Evolutionary conservation across 2,888 invertebrate species (phyloP).

Genomic region (Caenorhabditis sp.): DNA sequence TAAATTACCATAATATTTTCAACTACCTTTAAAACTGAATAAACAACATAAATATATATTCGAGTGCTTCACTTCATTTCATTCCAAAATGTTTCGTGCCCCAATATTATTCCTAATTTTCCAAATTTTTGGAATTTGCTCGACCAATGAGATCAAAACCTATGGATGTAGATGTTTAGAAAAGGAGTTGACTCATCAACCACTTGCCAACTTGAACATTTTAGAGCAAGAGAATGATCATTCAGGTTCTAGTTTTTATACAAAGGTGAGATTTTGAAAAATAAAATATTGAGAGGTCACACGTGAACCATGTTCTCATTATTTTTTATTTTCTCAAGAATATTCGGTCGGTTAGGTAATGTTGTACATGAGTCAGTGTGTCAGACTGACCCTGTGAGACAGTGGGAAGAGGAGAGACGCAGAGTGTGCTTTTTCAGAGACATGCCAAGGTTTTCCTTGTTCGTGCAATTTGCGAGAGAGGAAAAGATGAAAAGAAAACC

Average conservation of each 20-base stretch:
- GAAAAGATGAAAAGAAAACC: no score
- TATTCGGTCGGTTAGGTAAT: no score
- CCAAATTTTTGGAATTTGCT: not conserved
- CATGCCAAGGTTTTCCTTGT: no score
- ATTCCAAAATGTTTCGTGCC: not conserved
- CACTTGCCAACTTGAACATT: not conserved
- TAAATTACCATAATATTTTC: not conserved
- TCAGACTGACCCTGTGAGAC: no score
- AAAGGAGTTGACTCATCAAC: constrained; percentile 14
- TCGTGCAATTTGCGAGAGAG: no score
- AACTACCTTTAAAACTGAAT: not conserved
- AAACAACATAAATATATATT: not conserved
- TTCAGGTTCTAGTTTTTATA: constrained; percentile 11
- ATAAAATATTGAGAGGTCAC: no score
- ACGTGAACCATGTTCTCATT: no score
- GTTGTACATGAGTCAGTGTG: no score
- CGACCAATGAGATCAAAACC: constrained; percentile 19
- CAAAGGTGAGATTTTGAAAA: constrained; percentile 15
- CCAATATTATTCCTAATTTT: not conserved
- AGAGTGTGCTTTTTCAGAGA: no score
- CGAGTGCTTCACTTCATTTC: not conserved
- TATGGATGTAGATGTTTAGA: constrained; percentile 33
- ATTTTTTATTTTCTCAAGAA: no score
- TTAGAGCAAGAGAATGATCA: not conserved
- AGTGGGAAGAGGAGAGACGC: no score